Evolutionary conservation across 2,797 vertebrate genomes (phyloP), one percentile per base, ranked within the genome.

Genomic region (Scomberomorus guttatus): DNA sequence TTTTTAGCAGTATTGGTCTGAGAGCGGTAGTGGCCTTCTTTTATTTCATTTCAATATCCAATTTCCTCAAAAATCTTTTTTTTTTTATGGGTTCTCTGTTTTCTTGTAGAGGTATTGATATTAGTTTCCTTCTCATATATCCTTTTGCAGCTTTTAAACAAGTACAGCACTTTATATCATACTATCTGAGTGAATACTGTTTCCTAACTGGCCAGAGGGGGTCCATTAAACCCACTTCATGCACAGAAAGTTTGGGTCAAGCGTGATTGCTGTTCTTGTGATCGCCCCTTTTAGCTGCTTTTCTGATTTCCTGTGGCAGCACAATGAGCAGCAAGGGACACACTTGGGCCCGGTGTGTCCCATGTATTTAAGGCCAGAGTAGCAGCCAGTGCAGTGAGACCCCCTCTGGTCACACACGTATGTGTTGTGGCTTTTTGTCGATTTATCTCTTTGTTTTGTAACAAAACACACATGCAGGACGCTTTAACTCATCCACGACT

Each of bases 1-100:
- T 89, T 93, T 81, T 82, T 59, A 65, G 57, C 13, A 0, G 17
- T 65, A 77, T 77, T 79, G 42, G 48, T 80, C 57, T 85, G 44
- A 75, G 79, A 80, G 55, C 51, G 9, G 12, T 20, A 63, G 54
- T 44, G 58, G 59, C 37, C 11, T 55, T 56, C 27, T 88, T 87
- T 90, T 86, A 71, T 84, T 60, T 77, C 9, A 78, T 75, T 90
- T 87, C 70, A 81, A 87, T 88, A 87, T 82, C 62, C 59, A 80
- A 81, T 90, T 86, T 86, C 29, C 67, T 57, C 48, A 48, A 75
- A 56, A 85, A 64, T 10, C 24, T 8, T 32, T 15, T 17, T n/a
- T 44, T 68, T 81, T 78, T 72, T 62, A 63, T 64, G 46, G n/a
- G 42, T 67, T 88, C 25, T 69, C 52, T 76, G 42, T 75, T 76